Evolutionary conservation across 2,888 invertebrate genomes (phyloP).

Genomic region (Lochmaea crataegi): DNA sequence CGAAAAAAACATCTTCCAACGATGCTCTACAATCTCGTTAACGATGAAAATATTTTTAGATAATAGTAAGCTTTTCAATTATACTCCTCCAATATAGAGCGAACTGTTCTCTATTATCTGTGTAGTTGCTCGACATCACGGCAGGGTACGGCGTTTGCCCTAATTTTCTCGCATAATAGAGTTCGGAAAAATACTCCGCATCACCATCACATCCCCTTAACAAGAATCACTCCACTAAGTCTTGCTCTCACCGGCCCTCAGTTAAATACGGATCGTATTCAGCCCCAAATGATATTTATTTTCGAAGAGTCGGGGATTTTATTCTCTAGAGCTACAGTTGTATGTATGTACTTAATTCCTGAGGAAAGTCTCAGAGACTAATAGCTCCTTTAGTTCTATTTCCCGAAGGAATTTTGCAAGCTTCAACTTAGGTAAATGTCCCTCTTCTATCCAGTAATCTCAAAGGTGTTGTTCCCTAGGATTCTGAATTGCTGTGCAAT

Average conservation of each 20-base stretch:
- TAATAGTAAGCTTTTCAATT: background rate
- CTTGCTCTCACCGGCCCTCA: background rate
- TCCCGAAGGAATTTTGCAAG: no score
- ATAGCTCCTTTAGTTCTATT: no score
- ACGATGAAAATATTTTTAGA: background rate
- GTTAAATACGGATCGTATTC: background rate
- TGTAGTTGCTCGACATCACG: slow-evolving; percentile 6
- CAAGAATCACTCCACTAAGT: slow-evolving; percentile 9
- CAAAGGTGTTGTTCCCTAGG: no score
- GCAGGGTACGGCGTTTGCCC: slow-evolving; percentile 17
- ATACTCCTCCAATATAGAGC: slow-evolving; percentile 6
- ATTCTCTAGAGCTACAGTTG: no score
- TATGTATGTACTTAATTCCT: no score
- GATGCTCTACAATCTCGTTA: background rate
- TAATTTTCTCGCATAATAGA: slow-evolving; percentile 23
- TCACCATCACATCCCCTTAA: slow-evolving; percentile 22
- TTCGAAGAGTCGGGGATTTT: no score
- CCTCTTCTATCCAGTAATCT: no score
- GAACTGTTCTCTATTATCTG: slow-evolving; percentile 11
- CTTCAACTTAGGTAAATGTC: no score
- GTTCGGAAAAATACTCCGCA: slow-evolving; percentile 18
- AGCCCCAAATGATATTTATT: background rate
- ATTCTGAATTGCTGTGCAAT: no score
- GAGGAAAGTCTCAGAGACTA: no score
- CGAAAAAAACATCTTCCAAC: no score